Conservation (phyloP, 2,888 invertebrate species). For the Hyppa rectilinea region DNA sequence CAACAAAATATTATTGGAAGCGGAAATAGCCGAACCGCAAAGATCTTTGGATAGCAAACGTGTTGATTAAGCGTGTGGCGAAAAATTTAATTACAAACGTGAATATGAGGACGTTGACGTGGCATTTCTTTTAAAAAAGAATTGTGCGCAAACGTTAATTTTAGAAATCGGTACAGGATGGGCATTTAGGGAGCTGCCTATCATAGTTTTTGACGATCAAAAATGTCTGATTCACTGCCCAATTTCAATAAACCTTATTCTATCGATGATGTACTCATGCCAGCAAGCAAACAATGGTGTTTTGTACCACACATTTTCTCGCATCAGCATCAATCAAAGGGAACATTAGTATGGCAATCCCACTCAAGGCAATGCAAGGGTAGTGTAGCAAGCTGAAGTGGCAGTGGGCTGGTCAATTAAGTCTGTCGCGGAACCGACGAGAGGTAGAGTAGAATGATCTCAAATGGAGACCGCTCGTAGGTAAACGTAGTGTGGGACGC, state of each 20-base stretch:
- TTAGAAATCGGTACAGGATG: not conserved
- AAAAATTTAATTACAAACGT: not conserved
- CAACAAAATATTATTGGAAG: constrained; percentile 41
- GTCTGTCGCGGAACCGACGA: too few species aligned
- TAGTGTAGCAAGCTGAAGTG: too few species aligned
- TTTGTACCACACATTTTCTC: not conserved
- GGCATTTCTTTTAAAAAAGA: not conserved
- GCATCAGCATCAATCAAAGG: not conserved
- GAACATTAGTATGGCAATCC: constrained; percentile 2
- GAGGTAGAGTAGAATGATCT: too few species aligned
- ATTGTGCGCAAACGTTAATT: too few species aligned
- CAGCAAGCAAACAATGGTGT: not conserved
- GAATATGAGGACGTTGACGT: not conserved
- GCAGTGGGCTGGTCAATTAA: too few species aligned
- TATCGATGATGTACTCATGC: not conserved
- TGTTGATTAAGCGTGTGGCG: not conserved
- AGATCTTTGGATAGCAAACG: not conserved
- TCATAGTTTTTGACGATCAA: not conserved
- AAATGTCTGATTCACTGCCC: not conserved
- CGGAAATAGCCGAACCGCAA: constrained; percentile 34
- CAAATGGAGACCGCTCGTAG: too few species aligned
- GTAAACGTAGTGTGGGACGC: too few species aligned
- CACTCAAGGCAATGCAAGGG: too few species aligned
- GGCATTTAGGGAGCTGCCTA: not conserved
- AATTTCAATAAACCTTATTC: not conserved